Evolutionary conservation across 1,140 invertebrate genomes (phyloP), one percentile per base, ranked within the genome.

Genomic region (Pogonomyrmex barbatus): DNA sequence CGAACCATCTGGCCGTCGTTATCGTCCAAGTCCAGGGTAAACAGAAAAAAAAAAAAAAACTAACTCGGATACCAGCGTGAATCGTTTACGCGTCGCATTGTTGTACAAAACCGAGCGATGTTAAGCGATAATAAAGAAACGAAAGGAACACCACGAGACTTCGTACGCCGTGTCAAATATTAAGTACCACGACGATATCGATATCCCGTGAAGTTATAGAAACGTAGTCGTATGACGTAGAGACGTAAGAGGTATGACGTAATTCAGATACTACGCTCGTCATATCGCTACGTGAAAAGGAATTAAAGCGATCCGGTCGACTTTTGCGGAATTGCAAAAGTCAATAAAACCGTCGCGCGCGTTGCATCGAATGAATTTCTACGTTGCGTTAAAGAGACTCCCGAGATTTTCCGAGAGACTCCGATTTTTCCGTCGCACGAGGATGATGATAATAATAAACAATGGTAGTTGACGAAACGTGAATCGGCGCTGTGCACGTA

Each of bases 391-490:
- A 3, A 52, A 73, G 30, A 36, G 45, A 77, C 54, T 33, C 24
- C 4, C 47, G 6, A 8, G 52, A 68, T 42, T 52, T 33, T 24
- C 24, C 24, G 24, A 24, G 24, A 24, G 24, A 24, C 24, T 24
- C 24, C 24, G 24, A 24, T 24, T 24, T 24, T 24, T 0, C 24
- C 5, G 8, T 67, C 47, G 45, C n/a, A 45, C 8, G 36, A 6
- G 24, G 24, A 24, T 24, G 24, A 24, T 24, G 14, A 70, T 81
- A 56, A 81, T 81, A 81, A 81, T 65, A 50, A 50, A 33, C 30
- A 78, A 78, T 81, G 30, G 56, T 70, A 70, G 39, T 81, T 70
- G 39, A 56, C 78, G 39, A 81, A 81, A 81, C 52, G 52, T 42
- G 56, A 12, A 62, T 63, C 30, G 56, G 30, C 14, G 10, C 45